Conservation (phyloP, 2,113 vertebrate genomes). For the Paradoxurus hermaphroditus region DNA sequence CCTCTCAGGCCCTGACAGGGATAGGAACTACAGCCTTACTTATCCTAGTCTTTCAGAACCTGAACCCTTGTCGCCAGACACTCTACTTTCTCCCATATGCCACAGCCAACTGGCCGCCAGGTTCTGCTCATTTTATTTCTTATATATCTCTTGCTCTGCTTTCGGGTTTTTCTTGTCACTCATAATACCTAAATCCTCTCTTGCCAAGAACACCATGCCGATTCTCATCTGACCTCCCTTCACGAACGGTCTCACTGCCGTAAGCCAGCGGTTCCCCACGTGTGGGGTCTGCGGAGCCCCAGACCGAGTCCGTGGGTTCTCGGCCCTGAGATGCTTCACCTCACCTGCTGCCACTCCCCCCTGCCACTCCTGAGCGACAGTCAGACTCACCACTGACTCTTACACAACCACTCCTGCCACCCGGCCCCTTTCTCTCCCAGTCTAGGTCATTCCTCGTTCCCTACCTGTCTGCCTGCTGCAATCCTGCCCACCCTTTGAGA, state of each 20-base stretch:
- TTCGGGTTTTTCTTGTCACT: neutral
- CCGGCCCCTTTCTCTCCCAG: neutral
- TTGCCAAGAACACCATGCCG: neutral
- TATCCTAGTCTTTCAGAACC: neutral
- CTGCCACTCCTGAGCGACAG: neutral
- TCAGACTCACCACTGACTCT: neutral
- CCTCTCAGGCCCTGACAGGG: neutral
- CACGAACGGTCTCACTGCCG: neutral
- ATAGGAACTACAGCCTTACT: neutral
- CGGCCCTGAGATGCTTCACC: no score
- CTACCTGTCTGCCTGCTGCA: neutral
- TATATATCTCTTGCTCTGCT: neutral
- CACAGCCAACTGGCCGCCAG: neutral
- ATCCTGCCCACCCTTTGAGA: neutral
- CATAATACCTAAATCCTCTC: neutral
- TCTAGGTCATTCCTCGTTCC: neutral
- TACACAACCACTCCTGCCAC: neutral
- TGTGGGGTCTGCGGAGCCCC: neutral
- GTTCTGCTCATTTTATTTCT: neutral
- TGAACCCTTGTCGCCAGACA: neutral
- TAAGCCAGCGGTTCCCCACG: neutral
- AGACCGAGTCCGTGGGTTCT: accelerated
- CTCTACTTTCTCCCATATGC: neutral
- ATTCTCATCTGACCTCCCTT: neutral
- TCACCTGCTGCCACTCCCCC: neutral